Percentiles rank a stretch among this genome's conserved stretches.
These are phyloP conservation scores for Phaethon lepturus DNA, from an alignment of 2,113 vertebrate species.

Conservation along the genomic window DNA sequence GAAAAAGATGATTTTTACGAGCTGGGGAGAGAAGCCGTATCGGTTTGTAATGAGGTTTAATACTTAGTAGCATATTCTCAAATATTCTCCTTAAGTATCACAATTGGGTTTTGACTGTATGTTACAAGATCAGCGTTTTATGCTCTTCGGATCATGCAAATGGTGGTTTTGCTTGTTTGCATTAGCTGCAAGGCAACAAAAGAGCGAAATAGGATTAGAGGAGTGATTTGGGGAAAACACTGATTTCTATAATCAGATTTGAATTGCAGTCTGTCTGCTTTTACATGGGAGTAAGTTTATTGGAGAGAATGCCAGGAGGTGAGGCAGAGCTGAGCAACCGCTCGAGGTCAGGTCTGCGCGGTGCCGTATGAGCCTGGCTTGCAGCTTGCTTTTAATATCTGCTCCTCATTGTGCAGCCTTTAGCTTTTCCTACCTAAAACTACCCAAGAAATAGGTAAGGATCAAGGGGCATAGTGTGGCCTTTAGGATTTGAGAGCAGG, in stretches of 20 bases:
- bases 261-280: conserved; percentile 24
- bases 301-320: background rate
- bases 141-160: background rate
- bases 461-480: background rate
- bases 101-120: background rate
- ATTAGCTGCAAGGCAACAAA: background rate
- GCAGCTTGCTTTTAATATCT: background rate
- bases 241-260: conserved; percentile 30
- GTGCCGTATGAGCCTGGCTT: background rate
- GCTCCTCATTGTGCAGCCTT: background rate
- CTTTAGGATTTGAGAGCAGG: background rate
- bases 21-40: background rate
- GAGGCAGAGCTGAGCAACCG: background rate
- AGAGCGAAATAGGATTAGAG: background rate
- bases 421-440: background rate
- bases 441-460: background rate
- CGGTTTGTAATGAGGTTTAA: background rate
- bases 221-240: conserved; percentile 14
- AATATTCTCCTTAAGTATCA: background rate
- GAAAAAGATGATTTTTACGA: conserved; percentile 36
- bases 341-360: background rate
- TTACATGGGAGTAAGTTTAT: background rate
- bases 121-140: background rate
- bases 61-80: background rate
- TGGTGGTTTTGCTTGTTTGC: background rate